Conservation (phyloP, 2,113 vertebrate genomes). For the Apodemus sylvaticus region DNA sequence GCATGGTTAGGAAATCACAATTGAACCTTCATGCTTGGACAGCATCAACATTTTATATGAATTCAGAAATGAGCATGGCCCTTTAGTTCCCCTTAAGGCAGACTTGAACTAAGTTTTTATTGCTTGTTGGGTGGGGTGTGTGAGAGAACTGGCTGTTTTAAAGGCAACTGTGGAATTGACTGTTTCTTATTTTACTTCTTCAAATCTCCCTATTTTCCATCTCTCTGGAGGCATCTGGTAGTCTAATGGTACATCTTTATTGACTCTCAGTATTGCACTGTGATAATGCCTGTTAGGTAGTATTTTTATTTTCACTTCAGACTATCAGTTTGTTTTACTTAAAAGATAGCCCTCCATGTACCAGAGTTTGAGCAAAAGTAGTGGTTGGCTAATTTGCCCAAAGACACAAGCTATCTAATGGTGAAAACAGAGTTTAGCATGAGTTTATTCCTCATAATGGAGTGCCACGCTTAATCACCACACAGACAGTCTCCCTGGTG, state of each 20-base stretch:
- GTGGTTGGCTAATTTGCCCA: not conserved
- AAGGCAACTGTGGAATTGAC: not conserved
- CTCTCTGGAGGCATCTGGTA: not conserved
- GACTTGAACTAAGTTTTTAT: slow-evolving; percentile 1
- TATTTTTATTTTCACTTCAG: not conserved
- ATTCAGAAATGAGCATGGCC: not conserved
- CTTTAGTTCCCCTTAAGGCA: slow-evolving; percentile 20
- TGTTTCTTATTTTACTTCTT: not conserved
- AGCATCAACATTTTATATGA: slow-evolving; percentile 16
- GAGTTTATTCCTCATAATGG: not conserved
- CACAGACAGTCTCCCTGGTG: not conserved
- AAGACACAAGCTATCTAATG: not conserved
- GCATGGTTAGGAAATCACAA: slow-evolving; percentile 6
- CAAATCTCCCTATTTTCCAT: not conserved
- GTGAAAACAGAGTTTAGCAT: not conserved
- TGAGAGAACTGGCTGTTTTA: not conserved
- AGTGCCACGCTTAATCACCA: not conserved
- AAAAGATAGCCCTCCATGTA: not conserved
- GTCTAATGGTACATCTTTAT: not conserved
- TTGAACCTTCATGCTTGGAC: not conserved
- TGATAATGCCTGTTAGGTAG: not conserved
- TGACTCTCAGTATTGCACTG: not conserved
- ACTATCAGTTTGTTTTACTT: not conserved
- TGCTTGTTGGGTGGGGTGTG: not conserved
- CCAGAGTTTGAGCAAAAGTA: not conserved